A percentile compares a stretch with the other conserved stretches of the same genome.
These are phyloP conservation scores for Protonibea diacanthus DNA, from an alignment of 2,797 vertebrate species.

Conservation along the genomic window DNA sequence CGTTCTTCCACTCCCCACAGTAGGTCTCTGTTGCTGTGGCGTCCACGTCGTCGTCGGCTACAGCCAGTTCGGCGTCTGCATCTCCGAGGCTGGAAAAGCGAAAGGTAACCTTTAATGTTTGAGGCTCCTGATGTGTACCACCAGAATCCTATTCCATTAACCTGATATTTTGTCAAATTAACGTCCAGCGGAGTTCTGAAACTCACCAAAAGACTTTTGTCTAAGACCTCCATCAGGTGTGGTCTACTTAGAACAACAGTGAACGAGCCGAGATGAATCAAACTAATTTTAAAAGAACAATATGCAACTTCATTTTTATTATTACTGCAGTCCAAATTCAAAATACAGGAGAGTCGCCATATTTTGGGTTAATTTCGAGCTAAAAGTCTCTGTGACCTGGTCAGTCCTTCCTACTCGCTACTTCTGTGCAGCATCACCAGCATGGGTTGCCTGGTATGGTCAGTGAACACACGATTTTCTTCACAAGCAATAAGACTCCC, in stretches of 20 bases:
- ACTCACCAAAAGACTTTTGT: not conserved
- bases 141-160: not conserved
- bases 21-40: slow-evolving; percentile 98
- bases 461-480: not conserved
- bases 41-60: slow-evolving; percentile 93
- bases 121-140: not conserved
- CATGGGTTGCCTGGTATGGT: not conserved
- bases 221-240: not conserved
- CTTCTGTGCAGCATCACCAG: too few species aligned
- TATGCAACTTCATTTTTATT: too few species aligned
- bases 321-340: too few species aligned
- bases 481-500: not conserved
- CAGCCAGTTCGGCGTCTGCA: slow-evolving; percentile 91
- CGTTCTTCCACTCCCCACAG: slow-evolving; percentile 96
- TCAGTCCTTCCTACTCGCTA: too few species aligned
- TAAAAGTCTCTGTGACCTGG: too few species aligned
- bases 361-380: too few species aligned
- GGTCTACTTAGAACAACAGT: not conserved
- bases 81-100: slow-evolving; percentile 90
- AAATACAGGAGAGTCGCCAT: too few species aligned
- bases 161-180: not conserved
- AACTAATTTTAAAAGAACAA: too few species aligned
- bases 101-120: slow-evolving; percentile 11
- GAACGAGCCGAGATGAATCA: too few species aligned
- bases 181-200: not conserved